phyloP scores from a whole-genome alignment of 35 echinoderm and acorn worm species.

The Apostichopus parvimensis region DNA sequence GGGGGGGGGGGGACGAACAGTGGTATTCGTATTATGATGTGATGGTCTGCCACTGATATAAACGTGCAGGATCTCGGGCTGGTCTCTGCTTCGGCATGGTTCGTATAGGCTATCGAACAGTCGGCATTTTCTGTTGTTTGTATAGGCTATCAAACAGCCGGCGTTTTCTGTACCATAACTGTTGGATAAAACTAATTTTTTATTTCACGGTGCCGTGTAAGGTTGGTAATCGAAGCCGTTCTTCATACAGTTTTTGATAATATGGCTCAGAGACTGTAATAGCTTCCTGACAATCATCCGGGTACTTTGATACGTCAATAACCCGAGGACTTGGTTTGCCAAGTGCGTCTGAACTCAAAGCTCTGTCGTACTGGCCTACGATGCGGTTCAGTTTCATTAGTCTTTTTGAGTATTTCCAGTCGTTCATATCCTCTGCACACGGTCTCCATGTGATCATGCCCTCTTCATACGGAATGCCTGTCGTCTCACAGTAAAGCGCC shows the following conservation, averaged over 20 bases:
- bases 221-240: neutral
- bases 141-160: too few species aligned
- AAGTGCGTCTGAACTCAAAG: conserved; percentile 20
- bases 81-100: too few species aligned
- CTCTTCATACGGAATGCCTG: conserved; percentile 56
- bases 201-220: too few species aligned
- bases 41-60: too few species aligned
- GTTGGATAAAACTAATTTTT: too few species aligned
- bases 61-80: too few species aligned
- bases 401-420: conserved; percentile 34
- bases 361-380: conserved; percentile 41
- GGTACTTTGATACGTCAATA: conserved; percentile 20
- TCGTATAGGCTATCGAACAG: too few species aligned
- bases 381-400: conserved; percentile 20
- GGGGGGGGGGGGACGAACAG: too few species aligned
- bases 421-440: neutral
- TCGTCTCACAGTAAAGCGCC: conserved; percentile 65
- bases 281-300: conserved; percentile 29
- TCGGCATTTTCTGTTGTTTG: too few species aligned
- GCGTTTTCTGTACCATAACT: too few species aligned
- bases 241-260: conserved; percentile 16
- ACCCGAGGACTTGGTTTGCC: neutral
- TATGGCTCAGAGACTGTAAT: conserved; percentile 15
- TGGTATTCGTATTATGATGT: too few species aligned
- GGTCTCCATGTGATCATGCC: conserved; percentile 42